phyloP scores from a whole-genome alignment of 2,113 vertebrate genomes.

The Pomatorhinus ruficollis region DNA sequence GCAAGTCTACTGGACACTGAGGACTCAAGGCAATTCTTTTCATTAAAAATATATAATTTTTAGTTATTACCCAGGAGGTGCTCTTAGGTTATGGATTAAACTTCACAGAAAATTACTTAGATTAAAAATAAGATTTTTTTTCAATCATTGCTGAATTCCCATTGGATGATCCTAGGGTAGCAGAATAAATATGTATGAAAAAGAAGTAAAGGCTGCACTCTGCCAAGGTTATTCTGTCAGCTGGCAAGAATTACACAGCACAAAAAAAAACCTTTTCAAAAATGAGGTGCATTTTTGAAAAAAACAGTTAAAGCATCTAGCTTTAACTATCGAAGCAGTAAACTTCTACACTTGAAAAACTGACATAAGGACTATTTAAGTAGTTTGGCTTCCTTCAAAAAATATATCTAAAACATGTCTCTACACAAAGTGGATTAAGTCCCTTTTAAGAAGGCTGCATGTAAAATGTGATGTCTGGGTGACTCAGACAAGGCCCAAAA shows the following conservation, averaged over 20 bases:
- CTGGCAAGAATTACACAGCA: background rate
- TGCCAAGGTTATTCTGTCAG: background rate
- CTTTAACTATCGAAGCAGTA: background rate
- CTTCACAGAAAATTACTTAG: slow-evolving; percentile 1
- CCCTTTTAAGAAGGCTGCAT: background rate
- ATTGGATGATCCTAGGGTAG: background rate
- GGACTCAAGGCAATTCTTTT: background rate
- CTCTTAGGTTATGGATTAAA: background rate
- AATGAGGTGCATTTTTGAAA: background rate
- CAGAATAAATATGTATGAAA: background rate
- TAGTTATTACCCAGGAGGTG: background rate
- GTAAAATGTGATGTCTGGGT: background rate
- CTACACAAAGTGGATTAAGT: background rate
- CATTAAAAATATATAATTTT: background rate
- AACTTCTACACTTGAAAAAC: background rate
- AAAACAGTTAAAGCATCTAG: too few species aligned
- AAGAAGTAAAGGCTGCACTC: background rate
- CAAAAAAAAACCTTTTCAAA: background rate
- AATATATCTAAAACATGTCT: background rate
- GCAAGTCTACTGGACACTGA: background rate
- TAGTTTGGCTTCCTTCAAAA: background rate
- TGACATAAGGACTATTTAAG: background rate
- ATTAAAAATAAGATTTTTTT: slow-evolving; percentile 2
- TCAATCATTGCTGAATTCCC: slow-evolving; percentile 6
- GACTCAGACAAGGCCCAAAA: too few species aligned